Percentiles rank a stretch among this genome's conserved stretches.
Conservation (phyloP, 37 sponge, comb jelly and placozoan species). For the Sycon ciliatum region DNA sequence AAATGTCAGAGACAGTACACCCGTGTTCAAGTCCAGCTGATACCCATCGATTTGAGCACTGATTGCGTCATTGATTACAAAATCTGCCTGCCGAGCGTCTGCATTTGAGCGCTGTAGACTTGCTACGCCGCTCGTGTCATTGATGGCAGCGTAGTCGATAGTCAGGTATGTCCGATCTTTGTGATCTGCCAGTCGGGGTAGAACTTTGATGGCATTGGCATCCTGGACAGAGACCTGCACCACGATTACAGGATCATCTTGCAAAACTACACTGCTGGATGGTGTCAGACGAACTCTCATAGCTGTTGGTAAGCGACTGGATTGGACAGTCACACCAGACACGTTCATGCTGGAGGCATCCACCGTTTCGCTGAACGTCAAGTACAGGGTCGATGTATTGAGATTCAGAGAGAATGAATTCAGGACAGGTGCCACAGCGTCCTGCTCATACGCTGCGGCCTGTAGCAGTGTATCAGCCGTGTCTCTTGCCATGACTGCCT, state of each 20-base stretch:
- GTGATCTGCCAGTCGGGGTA: constrained; percentile 27
- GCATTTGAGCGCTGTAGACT: constrained; percentile 35
- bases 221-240: constrained; percentile 56
- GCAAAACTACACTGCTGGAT: neutral
- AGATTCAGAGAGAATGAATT: neutral
- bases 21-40: constrained; percentile 52
- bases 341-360: neutral
- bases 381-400: neutral
- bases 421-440: neutral
- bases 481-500: constrained; percentile 31
- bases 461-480: constrained; percentile 18
- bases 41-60: constrained; percentile 39
- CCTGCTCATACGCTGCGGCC: neutral
- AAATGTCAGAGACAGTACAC: constrained; percentile 56
- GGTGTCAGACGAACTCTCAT: neutral
- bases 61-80: constrained; percentile 27
- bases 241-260: constrained; percentile 26
- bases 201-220: constrained; percentile 56
- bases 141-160: constrained; percentile 37
- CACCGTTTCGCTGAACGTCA: constrained; percentile 8
- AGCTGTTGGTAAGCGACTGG: neutral
- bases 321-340: neutral
- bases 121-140: constrained; percentile 53
- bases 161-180: constrained; percentile 36
- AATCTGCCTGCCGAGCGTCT: constrained; percentile 36